Evolutionary conservation across 2,888 invertebrate genomes (phyloP).

Genomic region (Muscina levida): DNA sequence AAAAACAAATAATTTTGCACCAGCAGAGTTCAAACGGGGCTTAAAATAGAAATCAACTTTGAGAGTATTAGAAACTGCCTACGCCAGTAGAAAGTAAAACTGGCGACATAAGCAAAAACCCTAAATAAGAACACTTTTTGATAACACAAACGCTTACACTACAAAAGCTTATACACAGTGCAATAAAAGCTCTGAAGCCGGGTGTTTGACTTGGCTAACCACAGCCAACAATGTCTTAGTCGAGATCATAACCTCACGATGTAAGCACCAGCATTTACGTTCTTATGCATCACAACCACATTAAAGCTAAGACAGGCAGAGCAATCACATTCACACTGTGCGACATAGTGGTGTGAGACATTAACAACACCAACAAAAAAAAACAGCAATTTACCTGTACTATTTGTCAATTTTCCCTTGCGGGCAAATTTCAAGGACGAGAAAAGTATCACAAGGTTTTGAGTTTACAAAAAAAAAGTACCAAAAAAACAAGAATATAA

Average conservation of each 20-base stretch:
- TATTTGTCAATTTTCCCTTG: constrained; percentile 21
- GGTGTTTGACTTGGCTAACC: constrained; percentile 19
- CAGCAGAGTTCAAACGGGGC: no score
- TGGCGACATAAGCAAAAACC: no score
- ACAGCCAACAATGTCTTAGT: background rate
- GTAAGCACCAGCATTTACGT: no score
- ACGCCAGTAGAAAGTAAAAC: no score
- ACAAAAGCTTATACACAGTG: no score
- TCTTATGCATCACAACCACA: background rate
- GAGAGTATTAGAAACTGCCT: no score
- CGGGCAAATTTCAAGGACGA: constrained; percentile 63
- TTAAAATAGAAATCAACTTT: no score
- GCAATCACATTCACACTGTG: constrained; percentile 1
- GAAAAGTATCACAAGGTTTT: constrained; percentile 63
- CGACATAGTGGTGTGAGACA: constrained; percentile 1
- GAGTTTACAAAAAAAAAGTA: constrained; percentile 9
- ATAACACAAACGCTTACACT: no score
- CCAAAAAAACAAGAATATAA: background rate
- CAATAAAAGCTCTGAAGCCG: background rate
- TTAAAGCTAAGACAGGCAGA: background rate
- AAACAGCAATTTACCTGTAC: no score
- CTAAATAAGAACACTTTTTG: no score
- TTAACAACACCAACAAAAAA: background rate
- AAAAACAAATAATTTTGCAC: no score
- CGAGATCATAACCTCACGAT: background rate